A percentile compares a stretch with the other conserved stretches of the same genome.
Evolutionary conservation across 2,888 invertebrate species (phyloP).

Genomic region (Labia minor): DNA sequence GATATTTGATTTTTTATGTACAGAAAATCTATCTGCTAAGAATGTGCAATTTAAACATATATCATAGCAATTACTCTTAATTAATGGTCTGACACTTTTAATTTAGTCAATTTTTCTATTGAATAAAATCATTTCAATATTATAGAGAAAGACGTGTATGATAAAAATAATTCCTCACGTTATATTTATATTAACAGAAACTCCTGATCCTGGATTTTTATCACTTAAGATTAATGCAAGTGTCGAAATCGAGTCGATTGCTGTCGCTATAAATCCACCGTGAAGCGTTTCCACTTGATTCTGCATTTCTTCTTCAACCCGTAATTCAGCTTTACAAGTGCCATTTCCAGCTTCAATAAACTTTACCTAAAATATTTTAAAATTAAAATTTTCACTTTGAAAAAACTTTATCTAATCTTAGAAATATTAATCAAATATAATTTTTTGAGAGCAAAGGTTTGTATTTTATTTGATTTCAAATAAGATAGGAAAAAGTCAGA

Average conservation of each 20-base stretch:
- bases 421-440: conserved; percentile 16
- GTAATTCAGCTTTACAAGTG: conserved; percentile 61
- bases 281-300: conserved; percentile 68
- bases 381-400: neutral
- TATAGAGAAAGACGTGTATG: too few species aligned
- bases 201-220: conserved; percentile 51
- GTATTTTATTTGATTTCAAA: too few species aligned
- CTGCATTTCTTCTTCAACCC: conserved; percentile 59
- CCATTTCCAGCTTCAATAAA: conserved; percentile 54
- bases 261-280: conserved; percentile 72
- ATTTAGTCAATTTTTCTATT: too few species aligned
- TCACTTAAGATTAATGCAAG: conserved; percentile 62
- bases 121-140: too few species aligned
- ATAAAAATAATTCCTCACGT: conserved; percentile 53
- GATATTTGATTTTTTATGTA: too few species aligned
- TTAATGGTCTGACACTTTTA: too few species aligned
- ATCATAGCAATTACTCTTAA: too few species aligned
- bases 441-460: too few species aligned
- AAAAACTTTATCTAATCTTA: neutral
- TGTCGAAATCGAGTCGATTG: conserved; percentile 67
- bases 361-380: conserved; percentile 34
- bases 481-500: neutral
- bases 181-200: conserved; percentile 72
- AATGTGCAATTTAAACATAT: too few species aligned
- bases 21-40: too few species aligned